A percentile compares a stretch with the other conserved stretches of the same genome.
These are phyloP conservation scores for Anisognathus igniventris DNA, from an alignment of 2,797 vertebrate genomes.

Conservation along the genomic window DNA sequence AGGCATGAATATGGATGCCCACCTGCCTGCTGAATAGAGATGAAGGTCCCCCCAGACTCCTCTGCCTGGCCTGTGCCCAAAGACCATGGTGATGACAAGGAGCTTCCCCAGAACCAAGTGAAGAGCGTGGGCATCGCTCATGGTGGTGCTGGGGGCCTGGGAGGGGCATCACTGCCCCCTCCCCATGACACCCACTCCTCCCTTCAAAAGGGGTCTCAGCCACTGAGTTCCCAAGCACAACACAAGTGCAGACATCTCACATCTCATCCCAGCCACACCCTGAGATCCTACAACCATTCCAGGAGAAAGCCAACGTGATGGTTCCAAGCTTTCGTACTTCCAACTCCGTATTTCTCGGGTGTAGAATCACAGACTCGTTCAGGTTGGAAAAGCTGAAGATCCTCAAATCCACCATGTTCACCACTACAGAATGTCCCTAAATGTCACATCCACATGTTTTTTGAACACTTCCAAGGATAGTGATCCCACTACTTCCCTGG, in stretches of 20 bases:
- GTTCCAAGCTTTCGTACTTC: background rate
- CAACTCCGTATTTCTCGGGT: accelerated
- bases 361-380: background rate
- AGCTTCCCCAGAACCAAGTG: background rate
- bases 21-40: conserved; percentile 45
- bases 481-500: background rate
- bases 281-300: background rate
- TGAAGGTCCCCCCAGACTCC: background rate
- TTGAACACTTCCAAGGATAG: background rate
- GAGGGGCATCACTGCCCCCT: background rate
- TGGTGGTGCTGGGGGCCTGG: background rate
- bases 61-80: background rate
- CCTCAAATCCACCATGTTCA: background rate
- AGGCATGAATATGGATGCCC: conserved; percentile 63
- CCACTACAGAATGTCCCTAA: background rate
- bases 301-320: background rate
- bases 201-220: background rate
- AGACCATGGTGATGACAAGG: accelerated
- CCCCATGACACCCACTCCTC: background rate
- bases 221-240: background rate
- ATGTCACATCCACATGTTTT: background rate
- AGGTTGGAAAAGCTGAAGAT: background rate
- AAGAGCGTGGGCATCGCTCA: accelerated
- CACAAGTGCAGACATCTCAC: background rate
- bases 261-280: background rate